Evolutionary conservation across 1,140 invertebrate species (phyloP).

Genomic region (Zaprionus africanus): DNA sequence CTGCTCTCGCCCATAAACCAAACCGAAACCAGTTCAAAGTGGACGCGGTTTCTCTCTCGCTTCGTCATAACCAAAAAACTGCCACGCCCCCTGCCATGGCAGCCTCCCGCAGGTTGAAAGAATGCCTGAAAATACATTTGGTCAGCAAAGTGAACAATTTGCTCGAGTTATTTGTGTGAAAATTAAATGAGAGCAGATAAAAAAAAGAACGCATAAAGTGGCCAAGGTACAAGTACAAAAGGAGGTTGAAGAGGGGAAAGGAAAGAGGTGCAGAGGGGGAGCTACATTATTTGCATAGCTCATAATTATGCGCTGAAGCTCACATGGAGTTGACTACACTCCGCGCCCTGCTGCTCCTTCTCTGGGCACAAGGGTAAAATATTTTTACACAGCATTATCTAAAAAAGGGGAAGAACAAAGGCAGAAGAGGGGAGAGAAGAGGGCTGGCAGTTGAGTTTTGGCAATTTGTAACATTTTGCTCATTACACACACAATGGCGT

Average conservation of each 20-base stretch:
- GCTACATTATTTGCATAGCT: constrained; percentile 66
- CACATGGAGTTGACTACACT: constrained; percentile 12
- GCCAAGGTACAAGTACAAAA: background rate
- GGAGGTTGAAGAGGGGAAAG: no score
- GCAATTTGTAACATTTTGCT: constrained; percentile 79
- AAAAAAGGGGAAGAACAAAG: constrained; percentile 45
- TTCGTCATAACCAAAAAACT: background rate
- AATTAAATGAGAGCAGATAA: constrained; percentile 47
- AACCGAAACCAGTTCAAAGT: constrained; percentile 9
- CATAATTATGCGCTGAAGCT: constrained; percentile 66
- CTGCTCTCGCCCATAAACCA: background rate
- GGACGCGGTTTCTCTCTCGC: constrained; percentile 1
- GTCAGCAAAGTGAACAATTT: constrained; percentile 75
- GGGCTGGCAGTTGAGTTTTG: constrained; percentile 47
- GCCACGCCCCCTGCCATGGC: background rate
- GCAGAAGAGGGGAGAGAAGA: background rate
- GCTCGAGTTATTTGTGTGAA: constrained; percentile 68
- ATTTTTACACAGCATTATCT: constrained; percentile 69
- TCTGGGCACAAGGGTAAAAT: constrained; percentile 55
- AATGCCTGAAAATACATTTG: constrained; percentile 60
- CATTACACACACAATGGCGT: constrained; percentile 60
- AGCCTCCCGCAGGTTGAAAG: background rate
- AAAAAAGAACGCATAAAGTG: constrained; percentile 12
- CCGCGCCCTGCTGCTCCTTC: constrained; percentile 8
- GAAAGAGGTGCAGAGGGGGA: background rate